Percentiles rank a stretch among this genome's conserved stretches.
Evolutionary conservation across 1,140 invertebrate genomes (phyloP).

Genomic region (Geopemphigus sp.): DNA sequence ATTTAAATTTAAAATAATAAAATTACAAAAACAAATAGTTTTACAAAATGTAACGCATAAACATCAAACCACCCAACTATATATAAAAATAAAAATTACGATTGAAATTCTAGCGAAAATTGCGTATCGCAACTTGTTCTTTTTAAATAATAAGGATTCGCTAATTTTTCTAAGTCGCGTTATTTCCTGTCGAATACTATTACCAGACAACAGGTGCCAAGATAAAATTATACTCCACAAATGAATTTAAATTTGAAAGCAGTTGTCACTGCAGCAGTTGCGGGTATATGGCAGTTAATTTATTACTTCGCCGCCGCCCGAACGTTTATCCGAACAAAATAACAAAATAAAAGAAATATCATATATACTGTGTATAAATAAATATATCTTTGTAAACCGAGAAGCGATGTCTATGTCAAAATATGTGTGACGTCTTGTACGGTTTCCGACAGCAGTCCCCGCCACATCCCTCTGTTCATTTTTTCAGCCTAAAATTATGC

Average conservation of each 20-base stretch:
- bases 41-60: too few species aligned
- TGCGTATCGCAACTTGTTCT: background rate
- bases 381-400: slow-evolving; percentile 47
- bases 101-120: background rate
- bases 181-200: background rate
- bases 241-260: slow-evolving; percentile 35
- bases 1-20: too few species aligned
- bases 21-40: too few species aligned
- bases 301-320: background rate
- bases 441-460: slow-evolving; percentile 43
- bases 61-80: too few species aligned
- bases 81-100: background rate
- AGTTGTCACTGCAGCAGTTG: slow-evolving; percentile 7
- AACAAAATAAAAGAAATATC: slow-evolving; percentile 33
- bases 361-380: slow-evolving; percentile 41
- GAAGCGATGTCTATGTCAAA: slow-evolving; percentile 41
- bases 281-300: slow-evolving; percentile 1
- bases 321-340: slow-evolving; percentile 43
- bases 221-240: slow-evolving; percentile 17
- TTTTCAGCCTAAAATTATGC: slow-evolving; percentile 36
- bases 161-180: background rate
- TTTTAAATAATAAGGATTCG: background rate
- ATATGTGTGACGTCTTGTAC: slow-evolving; percentile 37
- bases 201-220: slow-evolving; percentile 13
- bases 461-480: slow-evolving; percentile 31